Evolutionary conservation across 2,113 vertebrate genomes (phyloP), one percentile per base, ranked within the genome.

Genomic region (Oreochromis tanganicae): DNA sequence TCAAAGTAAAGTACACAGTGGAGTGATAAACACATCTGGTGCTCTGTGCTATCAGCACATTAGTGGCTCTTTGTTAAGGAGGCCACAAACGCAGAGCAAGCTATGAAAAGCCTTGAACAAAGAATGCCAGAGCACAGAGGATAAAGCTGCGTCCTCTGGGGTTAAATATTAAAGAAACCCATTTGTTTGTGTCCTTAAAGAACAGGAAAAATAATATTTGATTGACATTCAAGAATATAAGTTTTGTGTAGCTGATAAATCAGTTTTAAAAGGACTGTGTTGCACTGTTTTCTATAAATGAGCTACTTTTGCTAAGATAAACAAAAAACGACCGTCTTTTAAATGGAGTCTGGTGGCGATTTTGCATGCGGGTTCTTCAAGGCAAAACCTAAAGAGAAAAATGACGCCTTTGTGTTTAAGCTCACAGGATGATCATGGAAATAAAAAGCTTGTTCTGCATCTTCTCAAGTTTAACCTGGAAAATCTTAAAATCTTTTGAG

Each of bases 21-120:
- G 38, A n/a, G 84, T 68, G 88, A 86, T 88, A 75, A 88, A 83
- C 89, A 88, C 85, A 85, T 89, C 85, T 86, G 85, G 81, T 61
- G 84, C 75, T 79, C 83, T 71, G 66, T 66, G 89, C 85, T 85
- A 93, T 91, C 89, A 86, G 86, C 79, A 90, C 86, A 92, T 92
- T 86, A 92, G 84, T 8, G 84, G 75, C 88, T 84, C 78, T 86
- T 88, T 91, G 87, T 84, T 86, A 71, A 86, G 12, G 83, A 83
- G 38, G 85, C 55, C 16, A 56, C 86, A 92, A 87, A 90, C 80
- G 85, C 79, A 3, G 7, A 71, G 81, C 8, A 17, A 82, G 81
- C 81, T 32, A 81, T 43, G 48, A 48, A 27, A 87, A 88, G 52
- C 79, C 84, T 73, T 17, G 82, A 89, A 89, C 89, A 92, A 90